Evolutionary conservation across 2,888 invertebrate species (phyloP), one percentile per base, ranked within the genome.

Genomic region (Lordiphosa andalusiaca): DNA sequence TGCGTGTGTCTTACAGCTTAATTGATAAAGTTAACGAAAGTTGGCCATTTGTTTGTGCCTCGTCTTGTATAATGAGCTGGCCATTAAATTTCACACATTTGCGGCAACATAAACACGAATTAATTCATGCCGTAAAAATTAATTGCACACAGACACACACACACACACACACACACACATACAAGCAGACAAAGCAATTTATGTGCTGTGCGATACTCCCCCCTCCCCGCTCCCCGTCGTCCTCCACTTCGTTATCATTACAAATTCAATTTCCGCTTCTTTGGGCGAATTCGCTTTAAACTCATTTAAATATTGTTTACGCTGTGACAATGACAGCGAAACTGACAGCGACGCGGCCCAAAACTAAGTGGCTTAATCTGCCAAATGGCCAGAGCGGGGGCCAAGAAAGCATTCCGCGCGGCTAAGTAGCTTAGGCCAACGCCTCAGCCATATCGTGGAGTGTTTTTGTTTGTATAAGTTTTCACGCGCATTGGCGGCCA

Each of bases 251-350:
- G 57, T 53, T 41, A 46, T 67, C 59, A 59, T 84, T 75, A 80
- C 76, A 85, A 81, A 81, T 81, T 81, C 84, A 81, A 83, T 81
- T 81, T 81, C 80, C 80, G 54, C 62, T 50, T 53, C 49, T 33
- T 53, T 44, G 56, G 53, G 42, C 56, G 33, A 59, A 41, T 30
- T 30, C 53, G 51, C 61, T 66, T 68, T 65, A 67, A 67, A 67
- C 75, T 83, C 71, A 83, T 83, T 86, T 83, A 71, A 83, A 83
- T 86, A 83, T 68, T 77, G 72, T 72, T 72, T 57, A 68, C 71
- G 64, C 53, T 48, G 69, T 67, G 67, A 63, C 50, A 53, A 60
- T 61, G 61, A 50, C 67, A 59, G 47, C 48, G 48, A 23, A 12
- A 16, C 16, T 30, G 30, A 30, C 30, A 30, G 33, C 12, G 10